Conservation (phyloP, 2,888 invertebrate species). For the Phalera bucephala region DNA sequence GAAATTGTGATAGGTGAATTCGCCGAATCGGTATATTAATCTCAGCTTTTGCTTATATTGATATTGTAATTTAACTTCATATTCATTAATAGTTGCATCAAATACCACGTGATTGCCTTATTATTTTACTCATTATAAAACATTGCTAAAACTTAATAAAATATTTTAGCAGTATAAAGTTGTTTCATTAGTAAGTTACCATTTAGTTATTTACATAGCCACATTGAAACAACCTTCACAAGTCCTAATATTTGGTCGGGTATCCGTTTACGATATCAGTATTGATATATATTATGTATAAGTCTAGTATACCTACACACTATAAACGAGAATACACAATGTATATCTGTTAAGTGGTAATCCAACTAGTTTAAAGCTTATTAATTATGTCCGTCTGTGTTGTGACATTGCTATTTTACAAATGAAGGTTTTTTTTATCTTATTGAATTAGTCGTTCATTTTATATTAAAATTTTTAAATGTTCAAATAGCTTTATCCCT, state of each 20-base stretch:
- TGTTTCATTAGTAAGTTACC: slow-evolving; percentile 29
- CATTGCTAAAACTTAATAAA: slow-evolving; percentile 77
- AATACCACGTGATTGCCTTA: slow-evolving; percentile 81
- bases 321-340: background rate
- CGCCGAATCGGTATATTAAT: slow-evolving; percentile 70
- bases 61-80: slow-evolving; percentile 66
- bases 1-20: slow-evolving; percentile 74
- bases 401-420: background rate
- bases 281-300: too few relatives aligned
- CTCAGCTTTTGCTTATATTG: slow-evolving; percentile 75
- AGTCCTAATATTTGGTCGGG: background rate
- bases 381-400: slow-evolving; percentile 1
- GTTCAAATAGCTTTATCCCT: background rate
- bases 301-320: background rate
- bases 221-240: slow-evolving; percentile 1
- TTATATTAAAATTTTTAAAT: background rate
- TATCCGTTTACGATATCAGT: background rate
- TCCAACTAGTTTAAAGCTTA: background rate
- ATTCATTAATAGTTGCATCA: slow-evolving; percentile 71
- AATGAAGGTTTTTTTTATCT: background rate
- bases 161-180: slow-evolving; percentile 68
- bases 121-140: slow-evolving; percentile 73
- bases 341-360: background rate
- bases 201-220: slow-evolving; percentile 1
- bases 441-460: background rate